Conservation (phyloP, 2,888 invertebrate species). For the Drosophila anceps region DNA sequence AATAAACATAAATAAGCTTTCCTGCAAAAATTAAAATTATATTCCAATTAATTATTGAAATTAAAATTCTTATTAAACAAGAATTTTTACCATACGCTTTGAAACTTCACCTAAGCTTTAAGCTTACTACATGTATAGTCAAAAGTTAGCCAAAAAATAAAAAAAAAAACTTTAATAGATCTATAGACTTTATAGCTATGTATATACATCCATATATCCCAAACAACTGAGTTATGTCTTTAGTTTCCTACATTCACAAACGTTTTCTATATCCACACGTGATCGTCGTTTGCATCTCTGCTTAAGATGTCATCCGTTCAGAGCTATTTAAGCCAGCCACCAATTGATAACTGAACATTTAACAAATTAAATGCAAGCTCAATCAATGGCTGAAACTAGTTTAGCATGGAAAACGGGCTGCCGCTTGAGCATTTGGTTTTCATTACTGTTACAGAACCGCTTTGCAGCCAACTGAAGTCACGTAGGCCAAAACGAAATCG, state of each 20-base stretch:
- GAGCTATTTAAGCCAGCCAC: constrained; percentile 31
- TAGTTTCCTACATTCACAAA: background rate
- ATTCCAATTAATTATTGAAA: no score
- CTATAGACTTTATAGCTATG: background rate
- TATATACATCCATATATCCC: background rate
- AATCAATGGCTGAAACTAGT: constrained; percentile 42
- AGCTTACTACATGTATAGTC: no score
- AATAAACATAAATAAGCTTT: no score
- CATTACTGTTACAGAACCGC: constrained; percentile 47
- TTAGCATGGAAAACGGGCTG: constrained; percentile 51
- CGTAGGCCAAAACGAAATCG: constrained; percentile 60
- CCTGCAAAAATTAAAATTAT: no score
- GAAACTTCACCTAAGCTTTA: no score
- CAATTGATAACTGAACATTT: constrained; percentile 17
- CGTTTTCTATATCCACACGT: constrained; percentile 9
- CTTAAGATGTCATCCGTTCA: background rate
- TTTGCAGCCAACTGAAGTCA: constrained; percentile 54
- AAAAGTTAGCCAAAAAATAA: no score
- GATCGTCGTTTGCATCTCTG: background rate
- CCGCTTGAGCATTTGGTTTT: constrained; percentile 33
- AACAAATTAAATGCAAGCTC: constrained; percentile 16
- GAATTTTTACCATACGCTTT: no score
- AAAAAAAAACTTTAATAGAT: no score
- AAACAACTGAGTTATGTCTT: background rate
- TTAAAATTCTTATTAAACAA: no score